Percentiles rank a stretch among this genome's conserved stretches.
These are phyloP conservation scores for Torymus auratus DNA, from an alignment of 2,888 invertebrate genomes.

Conservation along the genomic window DNA sequence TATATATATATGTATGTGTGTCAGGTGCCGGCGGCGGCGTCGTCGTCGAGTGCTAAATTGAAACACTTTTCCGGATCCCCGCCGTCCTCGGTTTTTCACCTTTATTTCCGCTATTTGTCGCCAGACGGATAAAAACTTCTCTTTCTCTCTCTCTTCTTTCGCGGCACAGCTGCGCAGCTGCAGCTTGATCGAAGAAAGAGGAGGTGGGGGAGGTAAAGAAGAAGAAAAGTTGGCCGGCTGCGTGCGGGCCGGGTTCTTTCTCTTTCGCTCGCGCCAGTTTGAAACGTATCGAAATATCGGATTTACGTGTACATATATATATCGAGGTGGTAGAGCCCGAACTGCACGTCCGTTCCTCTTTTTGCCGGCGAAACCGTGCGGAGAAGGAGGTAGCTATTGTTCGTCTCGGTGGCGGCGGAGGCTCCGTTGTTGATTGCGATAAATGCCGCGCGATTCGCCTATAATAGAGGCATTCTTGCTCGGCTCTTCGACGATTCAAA, in stretches of 20 bases:
- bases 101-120: slow-evolving; percentile 56
- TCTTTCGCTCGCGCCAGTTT: not conserved
- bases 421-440: too few relatives aligned
- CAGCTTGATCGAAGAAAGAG: slow-evolving; percentile 20
- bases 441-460: too few relatives aligned
- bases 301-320: not conserved
- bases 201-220: too few relatives aligned
- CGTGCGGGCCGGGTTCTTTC: not conserved
- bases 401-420: too few relatives aligned
- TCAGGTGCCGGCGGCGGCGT: not conserved
- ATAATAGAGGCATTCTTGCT: too few relatives aligned
- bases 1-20: too few relatives aligned
- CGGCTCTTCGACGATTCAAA: too few relatives aligned
- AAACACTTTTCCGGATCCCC: slow-evolving; percentile 48
- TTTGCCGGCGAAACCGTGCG: too few relatives aligned
- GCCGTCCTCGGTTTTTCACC: slow-evolving; percentile 44
- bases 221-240: not conserved
- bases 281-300: slow-evolving; percentile 32
- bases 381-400: too few relatives aligned
- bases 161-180: not conserved
- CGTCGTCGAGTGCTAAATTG: slow-evolving; percentile 49
- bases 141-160: too few relatives aligned
- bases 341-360: too few relatives aligned
- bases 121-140: slow-evolving; percentile 51
- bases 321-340: too few relatives aligned